Conservation (phyloP, 1,140 invertebrate genomes). For the Drosophila mayri region DNA sequence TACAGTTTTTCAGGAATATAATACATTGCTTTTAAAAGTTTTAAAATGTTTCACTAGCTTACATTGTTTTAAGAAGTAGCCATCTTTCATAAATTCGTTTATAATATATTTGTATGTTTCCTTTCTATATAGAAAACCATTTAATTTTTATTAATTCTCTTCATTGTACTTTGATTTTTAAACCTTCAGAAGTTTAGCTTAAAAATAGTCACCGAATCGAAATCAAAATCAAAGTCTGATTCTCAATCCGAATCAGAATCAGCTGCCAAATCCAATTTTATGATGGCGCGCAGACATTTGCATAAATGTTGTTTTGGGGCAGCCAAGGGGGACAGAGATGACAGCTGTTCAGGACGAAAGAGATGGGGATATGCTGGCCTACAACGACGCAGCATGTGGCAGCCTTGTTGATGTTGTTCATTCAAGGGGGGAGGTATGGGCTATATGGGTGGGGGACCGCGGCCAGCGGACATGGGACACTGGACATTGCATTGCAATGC, state of each 20-base stretch:
- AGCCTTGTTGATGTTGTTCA: slow-evolving; percentile 68
- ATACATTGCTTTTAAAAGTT: not conserved
- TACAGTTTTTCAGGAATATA: not conserved
- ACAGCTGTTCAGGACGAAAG: slow-evolving; percentile 20
- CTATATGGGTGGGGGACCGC: slow-evolving; percentile 1
- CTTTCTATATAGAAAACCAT: too few species aligned
- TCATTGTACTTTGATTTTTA: not conserved
- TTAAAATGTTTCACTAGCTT: not conserved
- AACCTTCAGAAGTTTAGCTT: slow-evolving; percentile 24
- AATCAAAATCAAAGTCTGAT: slow-evolving; percentile 27
- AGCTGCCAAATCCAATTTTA: slow-evolving; percentile 83
- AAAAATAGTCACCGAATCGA: slow-evolving; percentile 65
- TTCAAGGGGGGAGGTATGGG: slow-evolving; percentile 4
- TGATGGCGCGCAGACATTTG: slow-evolving; percentile 74
- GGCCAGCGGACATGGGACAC: slow-evolving; percentile 20
- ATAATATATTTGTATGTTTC: not conserved
- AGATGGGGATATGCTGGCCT: slow-evolving; percentile 37
- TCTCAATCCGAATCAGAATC: slow-evolving; percentile 45
- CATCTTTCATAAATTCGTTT: not conserved
- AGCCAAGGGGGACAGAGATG: slow-evolving; percentile 17
- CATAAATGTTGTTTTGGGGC: slow-evolving; percentile 62
- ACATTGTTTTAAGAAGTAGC: not conserved
- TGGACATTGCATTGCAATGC: slow-evolving; percentile 60
- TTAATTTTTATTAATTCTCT: not conserved
- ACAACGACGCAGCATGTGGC: slow-evolving; percentile 70